Conservation (phyloP, 2,888 invertebrate genomes). For the Callyntrura sp. region DNA sequence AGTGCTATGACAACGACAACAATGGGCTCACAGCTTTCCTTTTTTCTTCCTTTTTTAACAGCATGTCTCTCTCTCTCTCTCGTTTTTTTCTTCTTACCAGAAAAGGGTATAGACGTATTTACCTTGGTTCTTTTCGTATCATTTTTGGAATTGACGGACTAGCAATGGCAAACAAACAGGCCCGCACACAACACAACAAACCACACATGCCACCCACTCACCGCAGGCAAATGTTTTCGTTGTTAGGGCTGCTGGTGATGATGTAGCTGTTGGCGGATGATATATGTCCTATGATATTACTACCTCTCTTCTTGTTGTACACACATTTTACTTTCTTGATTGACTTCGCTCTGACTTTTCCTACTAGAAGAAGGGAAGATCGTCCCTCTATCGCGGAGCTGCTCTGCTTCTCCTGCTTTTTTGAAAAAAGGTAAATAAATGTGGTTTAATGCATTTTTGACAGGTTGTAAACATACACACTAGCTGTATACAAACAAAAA, state of each 20-base stretch:
- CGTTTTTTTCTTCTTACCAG: background rate
- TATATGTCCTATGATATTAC: slow-evolving; percentile 46
- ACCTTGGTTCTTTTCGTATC: background rate
- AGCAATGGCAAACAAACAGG: slow-evolving; percentile 28
- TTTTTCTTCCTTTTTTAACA: slow-evolving; percentile 4
- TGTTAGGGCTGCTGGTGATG: slow-evolving; percentile 10
- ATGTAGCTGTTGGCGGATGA: background rate
- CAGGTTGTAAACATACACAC: slow-evolving; percentile 66
- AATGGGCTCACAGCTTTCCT: slow-evolving; percentile 12
- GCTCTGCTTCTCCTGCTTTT: background rate
- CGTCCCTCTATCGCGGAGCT: background rate
- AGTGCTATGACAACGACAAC: background rate
- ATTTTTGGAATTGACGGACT: slow-evolving; percentile 39
- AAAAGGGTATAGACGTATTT: background rate
- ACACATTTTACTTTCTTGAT: slow-evolving; percentile 55
- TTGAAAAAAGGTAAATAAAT: slow-evolving; percentile 58
- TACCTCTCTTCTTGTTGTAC: slow-evolving; percentile 37
- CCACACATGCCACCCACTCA: slow-evolving; percentile 60
- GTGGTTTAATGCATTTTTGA: slow-evolving; percentile 75
- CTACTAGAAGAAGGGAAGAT: background rate
- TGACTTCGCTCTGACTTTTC: slow-evolving; percentile 53
- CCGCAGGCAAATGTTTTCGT: slow-evolving; percentile 57
- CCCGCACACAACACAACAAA: slow-evolving; percentile 13
- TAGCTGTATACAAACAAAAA: slow-evolving; percentile 9
- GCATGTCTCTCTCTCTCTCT: background rate